Conservation (phyloP, 2,888 invertebrate genomes). For the Idaea aversata region DNA sequence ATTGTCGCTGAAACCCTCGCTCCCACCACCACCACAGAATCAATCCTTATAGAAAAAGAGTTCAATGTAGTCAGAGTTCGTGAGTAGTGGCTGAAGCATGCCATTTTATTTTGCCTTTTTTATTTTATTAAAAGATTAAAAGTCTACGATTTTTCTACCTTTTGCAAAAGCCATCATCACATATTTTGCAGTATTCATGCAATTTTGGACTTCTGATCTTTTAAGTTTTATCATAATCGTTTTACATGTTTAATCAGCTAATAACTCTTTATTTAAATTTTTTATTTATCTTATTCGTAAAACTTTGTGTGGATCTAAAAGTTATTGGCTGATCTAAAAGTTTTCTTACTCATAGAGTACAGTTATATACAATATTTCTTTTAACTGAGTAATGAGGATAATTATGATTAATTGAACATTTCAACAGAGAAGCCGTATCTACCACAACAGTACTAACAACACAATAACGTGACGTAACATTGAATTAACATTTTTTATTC, state of each 20-base stretch:
- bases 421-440: constrained; percentile 27
- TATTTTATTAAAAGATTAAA: constrained; percentile 32
- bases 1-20: constrained; percentile 29
- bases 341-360: background rate
- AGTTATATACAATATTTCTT: background rate
- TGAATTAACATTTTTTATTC: constrained; percentile 55
- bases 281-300: background rate
- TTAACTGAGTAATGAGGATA: constrained; percentile 4
- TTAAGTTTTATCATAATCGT: background rate
- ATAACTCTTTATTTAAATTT: background rate
- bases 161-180: too few relatives aligned
- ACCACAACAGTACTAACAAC: constrained; percentile 23
- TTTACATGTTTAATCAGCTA: background rate
- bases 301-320: background rate
- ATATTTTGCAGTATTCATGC: too few relatives aligned
- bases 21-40: constrained; percentile 38
- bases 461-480: constrained; percentile 45
- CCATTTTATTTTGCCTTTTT: constrained; percentile 68
- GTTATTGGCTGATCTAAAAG: background rate
- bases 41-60: constrained; percentile 48
- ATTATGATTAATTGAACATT: constrained; percentile 4
- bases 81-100: constrained; percentile 79
- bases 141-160: background rate
- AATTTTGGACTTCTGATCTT: background rate
- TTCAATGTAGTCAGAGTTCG: constrained; percentile 65